phyloP scores from a whole-genome alignment of 2,888 invertebrate genomes.

The Schizaphis graminum region DNA sequence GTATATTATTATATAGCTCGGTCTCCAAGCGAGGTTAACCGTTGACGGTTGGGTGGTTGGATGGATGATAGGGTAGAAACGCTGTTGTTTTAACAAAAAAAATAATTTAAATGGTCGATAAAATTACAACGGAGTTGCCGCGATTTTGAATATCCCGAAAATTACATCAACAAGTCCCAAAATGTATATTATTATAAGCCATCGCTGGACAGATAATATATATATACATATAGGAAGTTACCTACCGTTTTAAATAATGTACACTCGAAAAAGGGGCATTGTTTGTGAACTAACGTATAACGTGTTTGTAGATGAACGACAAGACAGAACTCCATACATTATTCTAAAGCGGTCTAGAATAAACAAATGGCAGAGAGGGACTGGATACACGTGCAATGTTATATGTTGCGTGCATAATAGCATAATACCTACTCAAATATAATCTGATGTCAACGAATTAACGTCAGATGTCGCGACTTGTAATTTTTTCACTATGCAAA shows the following conservation, averaged over 20 bases:
- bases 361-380: background rate
- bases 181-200: background rate
- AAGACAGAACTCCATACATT: background rate
- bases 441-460: background rate
- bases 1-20: background rate
- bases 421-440: background rate
- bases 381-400: background rate
- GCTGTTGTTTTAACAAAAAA: background rate
- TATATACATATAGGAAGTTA: background rate
- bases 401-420: background rate
- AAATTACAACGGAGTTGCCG: background rate
- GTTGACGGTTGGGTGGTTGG: background rate
- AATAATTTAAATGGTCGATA: background rate
- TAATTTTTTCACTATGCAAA: background rate
- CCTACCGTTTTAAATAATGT: background rate
- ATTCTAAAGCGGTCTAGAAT: background rate
- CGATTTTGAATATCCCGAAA: background rate
- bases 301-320: background rate
- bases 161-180: background rate
- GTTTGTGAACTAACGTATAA: background rate
- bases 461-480: background rate
- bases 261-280: background rate
- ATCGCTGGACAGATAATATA: background rate
- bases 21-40: background rate
- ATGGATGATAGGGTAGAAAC: background rate